Evolutionary conservation across 1,140 invertebrate species (phyloP).

Genomic region (Megalonaias nervosa): DNA sequence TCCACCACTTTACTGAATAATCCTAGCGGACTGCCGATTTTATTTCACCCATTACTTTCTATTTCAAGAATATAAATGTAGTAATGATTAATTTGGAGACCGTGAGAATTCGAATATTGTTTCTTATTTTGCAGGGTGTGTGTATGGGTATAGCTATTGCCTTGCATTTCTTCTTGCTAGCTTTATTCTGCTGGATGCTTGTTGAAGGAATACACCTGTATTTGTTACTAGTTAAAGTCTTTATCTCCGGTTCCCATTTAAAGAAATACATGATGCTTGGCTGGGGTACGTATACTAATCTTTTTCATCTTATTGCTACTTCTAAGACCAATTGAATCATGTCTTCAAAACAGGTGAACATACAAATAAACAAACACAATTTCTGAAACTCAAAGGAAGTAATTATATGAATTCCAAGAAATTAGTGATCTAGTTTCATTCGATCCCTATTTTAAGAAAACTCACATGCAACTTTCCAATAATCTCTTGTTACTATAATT

Average conservation of each 20-base stretch:
- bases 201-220: constrained; percentile 82
- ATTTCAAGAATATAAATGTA: neutral
- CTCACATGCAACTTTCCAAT: neutral
- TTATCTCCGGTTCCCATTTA: constrained; percentile 85
- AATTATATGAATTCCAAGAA: neutral
- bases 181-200: constrained; percentile 74
- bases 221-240: constrained; percentile 93
- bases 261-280: constrained; percentile 71
- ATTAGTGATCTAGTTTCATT: neutral
- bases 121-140: constrained; percentile 40
- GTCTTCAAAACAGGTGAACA: too few relatives aligned
- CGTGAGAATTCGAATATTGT: neutral
- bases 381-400: too few relatives aligned
- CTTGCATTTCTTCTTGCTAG: constrained; percentile 71
- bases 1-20: too few relatives aligned
- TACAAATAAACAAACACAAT: too few relatives aligned
- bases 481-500: neutral
- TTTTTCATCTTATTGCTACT: too few relatives aligned
- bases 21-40: too few relatives aligned
- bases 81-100: neutral
- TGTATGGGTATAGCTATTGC: constrained; percentile 68
- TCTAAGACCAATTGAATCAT: too few relatives aligned
- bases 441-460: neutral
- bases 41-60: too few relatives aligned
- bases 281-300: constrained; percentile 72